These are phyloP conservation scores for Dolichoris vasculosae DNA, from an alignment of 1,140 invertebrate genomes.

Conservation along the genomic window DNA sequence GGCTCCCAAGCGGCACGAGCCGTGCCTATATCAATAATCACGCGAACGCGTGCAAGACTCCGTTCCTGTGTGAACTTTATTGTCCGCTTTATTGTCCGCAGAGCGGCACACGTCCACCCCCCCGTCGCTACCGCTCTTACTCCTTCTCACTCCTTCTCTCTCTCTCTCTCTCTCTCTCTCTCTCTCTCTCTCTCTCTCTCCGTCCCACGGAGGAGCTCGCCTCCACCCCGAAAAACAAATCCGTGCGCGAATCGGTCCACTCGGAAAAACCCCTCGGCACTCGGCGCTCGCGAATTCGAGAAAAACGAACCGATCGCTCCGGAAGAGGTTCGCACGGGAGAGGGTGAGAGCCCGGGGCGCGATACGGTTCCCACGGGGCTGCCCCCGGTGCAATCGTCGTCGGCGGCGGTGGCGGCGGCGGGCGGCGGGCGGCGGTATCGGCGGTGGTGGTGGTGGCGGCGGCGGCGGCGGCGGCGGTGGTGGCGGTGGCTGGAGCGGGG, in stretches of 20 bases:
- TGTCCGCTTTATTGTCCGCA: slow-evolving; percentile 58
- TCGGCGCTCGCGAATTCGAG: too few relatives aligned
- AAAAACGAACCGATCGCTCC: too few relatives aligned
- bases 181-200: too few relatives aligned
- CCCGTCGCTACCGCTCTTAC: slow-evolving; percentile 46
- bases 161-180: slow-evolving; percentile 15
- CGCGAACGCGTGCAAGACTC: slow-evolving; percentile 69
- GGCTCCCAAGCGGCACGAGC: slow-evolving; percentile 58
- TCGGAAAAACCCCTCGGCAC: too few relatives aligned
- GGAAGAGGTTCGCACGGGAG: background rate
- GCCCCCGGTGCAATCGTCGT: slow-evolving; percentile 2
- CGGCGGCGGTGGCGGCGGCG: slow-evolving; percentile 54
- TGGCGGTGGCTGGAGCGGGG: slow-evolving; percentile 51
- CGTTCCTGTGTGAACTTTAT: slow-evolving; percentile 72
- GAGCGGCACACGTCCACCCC: slow-evolving; percentile 11
- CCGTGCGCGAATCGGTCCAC: background rate
- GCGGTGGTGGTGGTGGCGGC: background rate
- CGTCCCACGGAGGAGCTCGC: too few relatives aligned
- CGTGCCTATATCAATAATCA: slow-evolving; percentile 65
- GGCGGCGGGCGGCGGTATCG: too few relatives aligned
- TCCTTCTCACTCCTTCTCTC: slow-evolving; percentile 54
- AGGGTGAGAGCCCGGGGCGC: slow-evolving; percentile 28
- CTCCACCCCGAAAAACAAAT: too few relatives aligned
- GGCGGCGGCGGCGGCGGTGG: background rate
- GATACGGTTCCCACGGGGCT: slow-evolving; percentile 42